phyloP scores from a whole-genome alignment of 2,113 vertebrate species.

The Epinephelus lanceolatus region DNA sequence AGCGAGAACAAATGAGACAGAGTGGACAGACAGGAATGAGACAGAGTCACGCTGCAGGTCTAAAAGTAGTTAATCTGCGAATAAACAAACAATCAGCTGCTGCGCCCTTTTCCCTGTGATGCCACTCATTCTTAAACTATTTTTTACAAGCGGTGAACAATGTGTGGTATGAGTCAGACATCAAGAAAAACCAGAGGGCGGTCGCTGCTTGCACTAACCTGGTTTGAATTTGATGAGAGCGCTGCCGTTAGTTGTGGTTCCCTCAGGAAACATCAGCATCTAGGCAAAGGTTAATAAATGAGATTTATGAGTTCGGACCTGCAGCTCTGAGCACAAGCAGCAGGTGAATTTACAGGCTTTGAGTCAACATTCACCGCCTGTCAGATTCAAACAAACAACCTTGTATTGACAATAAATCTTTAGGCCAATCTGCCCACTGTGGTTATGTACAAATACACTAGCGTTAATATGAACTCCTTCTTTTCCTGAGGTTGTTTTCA shows the following conservation, averaged over 20 bases:
- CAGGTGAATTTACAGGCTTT: background rate
- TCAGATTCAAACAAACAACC: background rate
- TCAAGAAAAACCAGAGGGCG: background rate
- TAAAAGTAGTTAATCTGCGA: background rate
- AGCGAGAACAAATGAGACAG: background rate
- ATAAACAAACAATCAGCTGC: background rate
- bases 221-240: conserved; percentile 92
- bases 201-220: conserved; percentile 73
- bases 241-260: conserved; percentile 91
- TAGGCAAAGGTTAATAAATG: conserved; percentile 44
- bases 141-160: background rate
- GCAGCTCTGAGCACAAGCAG: background rate
- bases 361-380: background rate
- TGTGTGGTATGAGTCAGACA: too few relatives aligned
- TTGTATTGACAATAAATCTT: background rate
- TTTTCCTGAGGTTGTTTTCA: background rate
- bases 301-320: too few relatives aligned
- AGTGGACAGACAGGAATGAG: background rate
- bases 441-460: background rate
- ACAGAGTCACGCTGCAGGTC: background rate
- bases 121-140: conserved; percentile 17
- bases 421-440: background rate
- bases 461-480: too few relatives aligned
- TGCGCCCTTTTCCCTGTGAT: conserved; percentile 24
- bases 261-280: conserved; percentile 93